Percentiles rank a stretch among this genome's conserved stretches.
Evolutionary conservation across 2,113 vertebrate species (phyloP).

Genomic region (Tursiops truncatus): DNA sequence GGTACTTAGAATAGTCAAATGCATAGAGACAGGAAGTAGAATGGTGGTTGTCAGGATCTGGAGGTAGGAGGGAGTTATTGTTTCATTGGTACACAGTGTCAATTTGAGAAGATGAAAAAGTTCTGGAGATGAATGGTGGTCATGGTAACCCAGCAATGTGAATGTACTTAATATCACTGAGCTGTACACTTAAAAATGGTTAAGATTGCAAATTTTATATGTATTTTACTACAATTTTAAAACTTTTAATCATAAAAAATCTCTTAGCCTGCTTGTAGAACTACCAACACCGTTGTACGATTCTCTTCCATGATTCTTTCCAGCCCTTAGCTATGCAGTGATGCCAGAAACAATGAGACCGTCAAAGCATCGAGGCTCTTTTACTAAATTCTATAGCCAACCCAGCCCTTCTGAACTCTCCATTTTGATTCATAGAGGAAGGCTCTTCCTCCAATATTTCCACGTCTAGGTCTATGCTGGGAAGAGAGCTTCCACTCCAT

Average conservation of each 20-base stretch:
- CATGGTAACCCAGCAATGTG: background rate
- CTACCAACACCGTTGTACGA: background rate
- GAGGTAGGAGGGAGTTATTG: background rate
- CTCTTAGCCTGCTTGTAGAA: background rate
- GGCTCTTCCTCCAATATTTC: background rate
- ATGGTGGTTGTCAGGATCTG: background rate
- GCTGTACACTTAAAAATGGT: background rate
- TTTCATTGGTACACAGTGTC: background rate
- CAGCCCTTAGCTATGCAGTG: background rate
- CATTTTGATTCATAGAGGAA: background rate
- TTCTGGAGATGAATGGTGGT: background rate
- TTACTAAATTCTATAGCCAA: background rate
- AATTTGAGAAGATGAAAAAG: background rate
- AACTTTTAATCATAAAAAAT: background rate
- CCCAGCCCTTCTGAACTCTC: background rate
- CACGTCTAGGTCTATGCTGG: background rate
- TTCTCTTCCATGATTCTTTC: background rate
- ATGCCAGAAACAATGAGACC: background rate
- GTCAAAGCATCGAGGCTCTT: background rate
- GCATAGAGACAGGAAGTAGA: background rate
- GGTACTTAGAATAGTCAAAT: background rate
- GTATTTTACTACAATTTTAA: background rate
- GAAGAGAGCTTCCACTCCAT: background rate
- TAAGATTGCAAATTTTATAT: background rate
- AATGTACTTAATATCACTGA: background rate